These are phyloP conservation scores for Onchidella celtica DNA, from an alignment of 2,888 invertebrate genomes.

Conservation along the genomic window DNA sequence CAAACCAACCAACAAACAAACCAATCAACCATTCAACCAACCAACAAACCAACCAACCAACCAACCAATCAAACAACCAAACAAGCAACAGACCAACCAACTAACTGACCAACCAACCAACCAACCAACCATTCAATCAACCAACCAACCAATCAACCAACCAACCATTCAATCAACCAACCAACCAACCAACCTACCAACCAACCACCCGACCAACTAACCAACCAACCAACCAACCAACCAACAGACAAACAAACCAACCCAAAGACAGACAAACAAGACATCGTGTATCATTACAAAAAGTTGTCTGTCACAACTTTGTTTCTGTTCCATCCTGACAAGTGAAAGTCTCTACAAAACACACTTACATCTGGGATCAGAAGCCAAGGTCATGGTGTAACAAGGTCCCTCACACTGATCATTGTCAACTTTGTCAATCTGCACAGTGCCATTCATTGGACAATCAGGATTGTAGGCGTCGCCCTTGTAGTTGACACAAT, in stretches of 20 bases:
- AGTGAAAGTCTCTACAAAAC: not conserved
- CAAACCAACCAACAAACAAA: too few relatives aligned
- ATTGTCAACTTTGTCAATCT: not conserved
- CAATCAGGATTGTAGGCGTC: not conserved
- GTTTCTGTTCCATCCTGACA: too few relatives aligned
- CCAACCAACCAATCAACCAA: too few relatives aligned
- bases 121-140: too few relatives aligned
- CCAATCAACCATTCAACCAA: too few relatives aligned
- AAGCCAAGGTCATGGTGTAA: not conserved
- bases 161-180: too few relatives aligned
- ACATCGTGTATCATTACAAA: not conserved
- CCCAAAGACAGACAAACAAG: not conserved
- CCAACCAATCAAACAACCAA: too few relatives aligned
- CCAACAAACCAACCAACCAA: too few relatives aligned
- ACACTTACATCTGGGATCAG: not conserved
- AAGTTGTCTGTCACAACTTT: not conserved
- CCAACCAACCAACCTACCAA: too few relatives aligned
- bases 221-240: not conserved
- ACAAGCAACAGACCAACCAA: too few relatives aligned
- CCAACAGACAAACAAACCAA: not conserved
- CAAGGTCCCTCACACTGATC: not conserved
- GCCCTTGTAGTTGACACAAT: not conserved
- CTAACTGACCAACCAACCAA: too few relatives aligned
- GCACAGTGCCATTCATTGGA: not conserved
- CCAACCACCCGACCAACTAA: too few relatives aligned